A percentile compares a stretch with the other conserved stretches of the same genome.
Conservation (phyloP, 2,888 invertebrate species). For the Drosophila infuscata region DNA sequence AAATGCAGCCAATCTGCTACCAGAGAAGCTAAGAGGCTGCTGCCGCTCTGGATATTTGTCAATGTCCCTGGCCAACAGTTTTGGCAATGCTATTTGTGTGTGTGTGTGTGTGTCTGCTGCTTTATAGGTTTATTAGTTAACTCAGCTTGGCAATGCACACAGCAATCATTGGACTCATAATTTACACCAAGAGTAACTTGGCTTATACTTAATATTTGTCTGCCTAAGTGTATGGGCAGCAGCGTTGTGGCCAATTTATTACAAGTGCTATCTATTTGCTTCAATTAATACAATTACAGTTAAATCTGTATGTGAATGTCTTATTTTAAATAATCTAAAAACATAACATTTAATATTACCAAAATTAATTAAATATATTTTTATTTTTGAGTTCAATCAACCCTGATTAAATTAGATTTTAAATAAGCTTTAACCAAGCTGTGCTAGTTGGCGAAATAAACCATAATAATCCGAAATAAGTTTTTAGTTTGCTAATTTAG, state of each 20-base stretch:
- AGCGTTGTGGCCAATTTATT: slow-evolving; percentile 7
- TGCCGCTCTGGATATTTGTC: slow-evolving; percentile 69
- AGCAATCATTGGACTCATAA: slow-evolving; percentile 48
- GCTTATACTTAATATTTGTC: slow-evolving; percentile 42
- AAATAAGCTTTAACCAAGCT: too few relatives aligned
- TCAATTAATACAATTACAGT: not conserved
- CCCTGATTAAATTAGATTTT: too few relatives aligned
- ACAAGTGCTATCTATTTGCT: not conserved
- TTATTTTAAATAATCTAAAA: too few relatives aligned
- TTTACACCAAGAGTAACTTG: slow-evolving; percentile 41
- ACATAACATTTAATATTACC: not conserved
- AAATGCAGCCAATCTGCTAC: slow-evolving; percentile 70
- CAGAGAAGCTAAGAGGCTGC: slow-evolving; percentile 7
- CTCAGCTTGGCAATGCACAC: slow-evolving; percentile 46
- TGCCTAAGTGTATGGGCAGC: slow-evolving; percentile 24
- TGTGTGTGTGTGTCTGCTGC: slow-evolving; percentile 3
- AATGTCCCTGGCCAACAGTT: slow-evolving; percentile 58
- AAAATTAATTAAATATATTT: not conserved
- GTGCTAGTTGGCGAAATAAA: too few relatives aligned
- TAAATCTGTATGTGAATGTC: not conserved
- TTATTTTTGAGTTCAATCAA: too few relatives aligned
- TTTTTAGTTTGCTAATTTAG: too few relatives aligned
- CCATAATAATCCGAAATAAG: too few relatives aligned
- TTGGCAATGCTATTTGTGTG: slow-evolving; percentile 40
- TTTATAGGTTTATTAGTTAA: slow-evolving; percentile 57